phyloP scores from a whole-genome alignment of 2,888 invertebrate species.

The Pharmacophagus antenor region DNA sequence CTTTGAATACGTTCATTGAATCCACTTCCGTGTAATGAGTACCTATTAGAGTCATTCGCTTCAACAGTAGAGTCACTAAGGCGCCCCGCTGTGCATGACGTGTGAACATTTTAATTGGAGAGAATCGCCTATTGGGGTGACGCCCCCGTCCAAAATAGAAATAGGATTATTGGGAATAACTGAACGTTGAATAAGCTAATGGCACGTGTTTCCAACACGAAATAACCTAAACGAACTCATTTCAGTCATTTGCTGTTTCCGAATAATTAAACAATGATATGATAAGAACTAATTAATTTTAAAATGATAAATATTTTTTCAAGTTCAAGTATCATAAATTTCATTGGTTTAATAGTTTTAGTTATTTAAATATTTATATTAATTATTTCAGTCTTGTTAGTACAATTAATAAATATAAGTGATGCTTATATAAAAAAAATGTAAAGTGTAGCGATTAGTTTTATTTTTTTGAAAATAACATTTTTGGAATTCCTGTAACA shows the following conservation, averaged over 20 bases:
- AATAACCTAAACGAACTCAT: conserved; percentile 34
- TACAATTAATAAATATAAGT: too few species aligned
- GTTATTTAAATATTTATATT: too few species aligned
- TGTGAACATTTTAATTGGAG: conserved; percentile 78
- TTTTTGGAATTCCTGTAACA: neutral
- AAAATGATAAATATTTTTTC: too few species aligned
- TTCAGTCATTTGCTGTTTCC: neutral
- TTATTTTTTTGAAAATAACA: neutral
- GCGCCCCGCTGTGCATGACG: conserved; percentile 67
- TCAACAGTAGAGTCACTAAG: conserved; percentile 37
- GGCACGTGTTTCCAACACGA: conserved; percentile 30
- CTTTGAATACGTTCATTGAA: conserved; percentile 33
- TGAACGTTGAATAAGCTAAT: conserved; percentile 35
- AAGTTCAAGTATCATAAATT: too few species aligned
- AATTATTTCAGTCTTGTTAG: too few species aligned
- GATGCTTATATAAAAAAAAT: neutral
- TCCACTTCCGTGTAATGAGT: conserved; percentile 37
- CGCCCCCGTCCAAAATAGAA: conserved; percentile 50
- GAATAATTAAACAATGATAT: neutral
- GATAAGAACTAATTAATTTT: too few species aligned
- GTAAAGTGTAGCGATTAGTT: neutral
- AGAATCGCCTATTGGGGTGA: conserved; percentile 50
- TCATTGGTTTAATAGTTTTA: too few species aligned
- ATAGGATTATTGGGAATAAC: conserved; percentile 48
- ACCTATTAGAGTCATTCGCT: conserved; percentile 41